These are phyloP conservation scores for Tachina grossa DNA, from an alignment of 2,888 invertebrate species.

Conservation along the genomic window DNA sequence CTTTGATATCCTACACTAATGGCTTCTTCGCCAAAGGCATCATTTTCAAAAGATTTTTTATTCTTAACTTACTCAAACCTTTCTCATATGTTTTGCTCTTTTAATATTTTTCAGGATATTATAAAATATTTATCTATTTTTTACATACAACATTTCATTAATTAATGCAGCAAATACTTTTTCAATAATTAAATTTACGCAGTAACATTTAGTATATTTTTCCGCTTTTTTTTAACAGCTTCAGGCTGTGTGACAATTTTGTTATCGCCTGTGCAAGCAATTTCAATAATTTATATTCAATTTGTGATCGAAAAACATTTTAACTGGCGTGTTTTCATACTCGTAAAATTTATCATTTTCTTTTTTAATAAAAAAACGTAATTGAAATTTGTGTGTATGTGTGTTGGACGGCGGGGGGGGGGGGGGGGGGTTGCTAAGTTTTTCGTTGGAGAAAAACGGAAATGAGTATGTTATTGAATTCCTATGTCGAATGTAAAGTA, in stretches of 20 bases:
- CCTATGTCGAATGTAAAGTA: background rate
- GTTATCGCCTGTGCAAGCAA: background rate
- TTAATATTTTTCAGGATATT: conserved; percentile 9
- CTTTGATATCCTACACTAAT: no score
- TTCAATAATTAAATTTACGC: conserved; percentile 8
- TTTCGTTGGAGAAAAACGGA: background rate
- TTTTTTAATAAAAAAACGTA: background rate
- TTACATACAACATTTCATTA: background rate
- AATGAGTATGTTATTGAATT: conserved; percentile 26
- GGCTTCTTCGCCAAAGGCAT: no score
- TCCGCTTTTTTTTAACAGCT: background rate
- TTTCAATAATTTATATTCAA: conserved; percentile 3
- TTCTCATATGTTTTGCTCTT: background rate
- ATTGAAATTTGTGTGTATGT: background rate
- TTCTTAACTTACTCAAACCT: background rate
- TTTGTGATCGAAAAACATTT: background rate
- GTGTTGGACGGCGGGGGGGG: no score
- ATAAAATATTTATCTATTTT: conserved; percentile 7
- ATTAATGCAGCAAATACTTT: background rate
- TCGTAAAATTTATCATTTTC: background rate
- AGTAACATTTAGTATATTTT: background rate
- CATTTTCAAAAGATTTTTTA: no score
- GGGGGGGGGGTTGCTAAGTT: no score
- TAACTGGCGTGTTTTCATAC: background rate
- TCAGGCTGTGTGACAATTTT: conserved; percentile 3